phyloP scores from a whole-genome alignment of 64 coral and sea anemone species.

The Porites lutea region DNA sequence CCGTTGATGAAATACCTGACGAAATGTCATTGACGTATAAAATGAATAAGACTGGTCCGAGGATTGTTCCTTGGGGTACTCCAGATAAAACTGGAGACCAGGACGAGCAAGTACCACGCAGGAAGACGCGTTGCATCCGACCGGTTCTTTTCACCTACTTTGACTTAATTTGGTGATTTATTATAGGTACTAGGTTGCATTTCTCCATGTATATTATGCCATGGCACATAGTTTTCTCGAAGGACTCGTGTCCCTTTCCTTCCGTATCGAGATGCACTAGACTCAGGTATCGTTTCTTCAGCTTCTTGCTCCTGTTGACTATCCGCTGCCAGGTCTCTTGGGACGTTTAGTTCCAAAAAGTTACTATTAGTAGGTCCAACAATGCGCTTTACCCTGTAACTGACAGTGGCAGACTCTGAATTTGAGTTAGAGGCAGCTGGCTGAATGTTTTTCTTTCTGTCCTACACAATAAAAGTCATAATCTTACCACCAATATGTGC shows the following conservation, averaged over 20 bases:
- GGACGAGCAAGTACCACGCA: too few species aligned
- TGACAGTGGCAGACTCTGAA: conserved; percentile 2
- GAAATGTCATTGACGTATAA: too few species aligned
- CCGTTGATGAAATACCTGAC: too few species aligned
- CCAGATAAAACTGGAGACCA: too few species aligned
- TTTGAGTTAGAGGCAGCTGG: background rate
- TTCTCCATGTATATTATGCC: conserved; percentile 22
- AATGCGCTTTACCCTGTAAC: conserved; percentile 26
- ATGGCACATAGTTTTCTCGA: conserved; percentile 48
- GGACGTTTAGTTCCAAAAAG: conserved; percentile 28
- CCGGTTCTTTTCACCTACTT: background rate
- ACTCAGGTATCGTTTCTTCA: background rate
- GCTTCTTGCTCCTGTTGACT: conserved; percentile 27
- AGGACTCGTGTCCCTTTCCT: conserved; percentile 14
- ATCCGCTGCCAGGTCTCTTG: conserved; percentile 37
- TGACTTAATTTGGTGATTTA: background rate
- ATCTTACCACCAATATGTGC: too few species aligned
- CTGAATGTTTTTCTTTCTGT: conserved; percentile 31
- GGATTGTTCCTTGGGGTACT: too few species aligned
- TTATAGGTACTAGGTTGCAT: background rate
- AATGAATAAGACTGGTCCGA: too few species aligned
- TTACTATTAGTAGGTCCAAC: conserved; percentile 7
- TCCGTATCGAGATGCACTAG: conserved; percentile 53
- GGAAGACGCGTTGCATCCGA: too few species aligned
- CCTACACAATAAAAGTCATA: conserved; percentile 55